Conservation (phyloP, 2,797 vertebrate species). For the Oreochromis mossambicus region DNA sequence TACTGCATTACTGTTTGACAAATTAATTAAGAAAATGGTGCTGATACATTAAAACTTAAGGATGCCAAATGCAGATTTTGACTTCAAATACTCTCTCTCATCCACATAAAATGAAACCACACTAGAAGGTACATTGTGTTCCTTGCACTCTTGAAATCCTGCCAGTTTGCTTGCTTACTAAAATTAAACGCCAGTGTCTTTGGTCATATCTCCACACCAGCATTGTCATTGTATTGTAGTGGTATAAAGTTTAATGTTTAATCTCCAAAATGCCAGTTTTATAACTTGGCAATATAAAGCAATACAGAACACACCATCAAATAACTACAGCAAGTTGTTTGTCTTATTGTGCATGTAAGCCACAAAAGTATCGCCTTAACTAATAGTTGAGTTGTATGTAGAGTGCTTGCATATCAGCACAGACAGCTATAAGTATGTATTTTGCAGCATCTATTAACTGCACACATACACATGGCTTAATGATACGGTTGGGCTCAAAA, state of each 20-base stretch:
- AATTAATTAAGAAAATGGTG: background rate
- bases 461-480: background rate
- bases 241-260: background rate
- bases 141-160: background rate
- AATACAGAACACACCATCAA: background rate
- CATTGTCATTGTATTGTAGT: background rate
- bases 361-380: background rate
- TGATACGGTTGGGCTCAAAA: background rate
- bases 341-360: background rate
- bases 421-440: background rate
- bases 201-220: background rate
- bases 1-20: constrained; percentile 25
- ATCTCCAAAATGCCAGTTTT: background rate
- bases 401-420: background rate
- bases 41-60: background rate
- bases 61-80: background rate
- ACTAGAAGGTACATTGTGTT: background rate
- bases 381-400: background rate
- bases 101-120: background rate
- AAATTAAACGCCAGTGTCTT: background rate
- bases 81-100: background rate
- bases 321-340: background rate
- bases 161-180: background rate
- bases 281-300: background rate
- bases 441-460: background rate